Conservation (phyloP, 1,140 invertebrate species). For the Drosophila aff. region DNA sequence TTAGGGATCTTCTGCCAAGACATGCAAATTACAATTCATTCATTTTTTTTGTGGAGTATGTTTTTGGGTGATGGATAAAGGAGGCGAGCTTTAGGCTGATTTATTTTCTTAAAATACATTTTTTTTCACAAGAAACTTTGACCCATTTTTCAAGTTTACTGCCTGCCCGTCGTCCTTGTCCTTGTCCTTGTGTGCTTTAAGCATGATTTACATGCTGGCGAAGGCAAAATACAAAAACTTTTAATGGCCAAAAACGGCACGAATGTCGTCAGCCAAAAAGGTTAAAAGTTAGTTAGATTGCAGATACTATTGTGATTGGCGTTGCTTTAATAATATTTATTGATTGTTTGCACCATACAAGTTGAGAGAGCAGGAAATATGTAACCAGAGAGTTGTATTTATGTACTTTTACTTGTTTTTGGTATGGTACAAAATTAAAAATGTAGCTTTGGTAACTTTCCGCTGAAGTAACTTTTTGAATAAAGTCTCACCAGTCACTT, state of each 20-base stretch:
- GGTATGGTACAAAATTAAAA: background rate
- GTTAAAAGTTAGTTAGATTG: constrained; percentile 12
- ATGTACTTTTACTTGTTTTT: background rate
- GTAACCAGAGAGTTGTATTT: background rate
- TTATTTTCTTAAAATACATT: constrained; percentile 8
- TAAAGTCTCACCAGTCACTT: constrained; percentile 15
- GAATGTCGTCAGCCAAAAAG: constrained; percentile 11
- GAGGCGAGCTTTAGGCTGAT: constrained; percentile 3
- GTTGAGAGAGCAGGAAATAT: background rate
- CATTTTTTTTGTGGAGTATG: too few species aligned
- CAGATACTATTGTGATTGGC: constrained; percentile 1
- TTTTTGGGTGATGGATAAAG: background rate
- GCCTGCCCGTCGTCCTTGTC: constrained; percentile 5
- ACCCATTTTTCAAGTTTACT: constrained; percentile 46
- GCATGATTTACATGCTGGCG: constrained; percentile 33
- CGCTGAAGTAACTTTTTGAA: constrained; percentile 14
- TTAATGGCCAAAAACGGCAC: constrained; percentile 29
- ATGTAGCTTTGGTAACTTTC: background rate
- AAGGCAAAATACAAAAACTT: constrained; percentile 26
- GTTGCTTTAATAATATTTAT: constrained; percentile 6
- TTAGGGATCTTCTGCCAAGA: background rate
- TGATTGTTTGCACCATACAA: background rate
- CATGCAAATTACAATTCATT: constrained; percentile 35
- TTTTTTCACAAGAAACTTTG: constrained; percentile 17
- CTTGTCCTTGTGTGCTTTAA: constrained; percentile 21